Evolutionary conservation across 2,797 vertebrate genomes (phyloP).

Genomic region (Dallia pectoralis): DNA sequence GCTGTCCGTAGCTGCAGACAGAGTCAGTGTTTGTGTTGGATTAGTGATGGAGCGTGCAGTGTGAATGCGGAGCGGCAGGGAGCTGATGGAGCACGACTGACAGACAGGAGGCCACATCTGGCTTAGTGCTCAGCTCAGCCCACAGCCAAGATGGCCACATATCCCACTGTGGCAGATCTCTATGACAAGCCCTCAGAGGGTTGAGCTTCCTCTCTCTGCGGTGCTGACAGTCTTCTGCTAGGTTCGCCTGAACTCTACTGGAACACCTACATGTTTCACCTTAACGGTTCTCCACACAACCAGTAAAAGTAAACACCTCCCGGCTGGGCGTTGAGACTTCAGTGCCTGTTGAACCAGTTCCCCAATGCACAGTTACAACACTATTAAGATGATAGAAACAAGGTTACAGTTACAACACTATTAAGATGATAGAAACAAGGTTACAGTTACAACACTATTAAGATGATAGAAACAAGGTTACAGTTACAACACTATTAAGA

Average conservation of each 20-base stretch:
- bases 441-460: no score
- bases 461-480: no score
- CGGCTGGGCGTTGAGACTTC: background rate
- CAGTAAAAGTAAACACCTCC: background rate
- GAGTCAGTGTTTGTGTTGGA: constrained; percentile 24
- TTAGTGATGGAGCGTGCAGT: constrained; percentile 13
- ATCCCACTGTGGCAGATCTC: constrained; percentile 32
- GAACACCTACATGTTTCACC: constrained; percentile 21
- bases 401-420: no score
- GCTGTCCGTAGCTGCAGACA: constrained; percentile 23
- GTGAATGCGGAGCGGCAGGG: constrained; percentile 16
- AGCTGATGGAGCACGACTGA: constrained; percentile 7
- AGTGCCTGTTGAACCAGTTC: background rate
- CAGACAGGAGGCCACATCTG: constrained; percentile 53
- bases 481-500: no score
- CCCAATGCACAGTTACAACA: background rate
- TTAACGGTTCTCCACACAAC: constrained; percentile 7
- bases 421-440: no score
- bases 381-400: background rate
- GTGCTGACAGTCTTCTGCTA: constrained; percentile 44
- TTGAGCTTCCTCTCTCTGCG: constrained; percentile 33
- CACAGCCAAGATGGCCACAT: constrained; percentile 39
- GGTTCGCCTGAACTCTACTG: constrained; percentile 8
- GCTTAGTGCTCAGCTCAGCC: constrained; percentile 44
- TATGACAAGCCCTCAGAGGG: constrained; percentile 29